Percentiles rank a stretch among this genome's conserved stretches.
phyloP scores from a whole-genome alignment of 2,797 vertebrate genomes.

The Acridotheres tristis region DNA sequence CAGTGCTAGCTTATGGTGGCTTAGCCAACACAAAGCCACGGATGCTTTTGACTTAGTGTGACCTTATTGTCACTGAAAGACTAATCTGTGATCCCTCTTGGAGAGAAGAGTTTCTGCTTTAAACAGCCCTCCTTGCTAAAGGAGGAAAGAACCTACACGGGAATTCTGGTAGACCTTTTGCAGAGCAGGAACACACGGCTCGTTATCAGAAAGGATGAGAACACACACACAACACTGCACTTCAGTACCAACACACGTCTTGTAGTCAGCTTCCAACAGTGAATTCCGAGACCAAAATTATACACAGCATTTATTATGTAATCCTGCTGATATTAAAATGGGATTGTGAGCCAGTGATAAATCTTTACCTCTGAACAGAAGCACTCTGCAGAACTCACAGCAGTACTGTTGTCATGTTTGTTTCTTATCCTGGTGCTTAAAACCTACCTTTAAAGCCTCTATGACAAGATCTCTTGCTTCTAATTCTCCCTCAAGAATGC shows the following conservation, averaged over 20 bases:
- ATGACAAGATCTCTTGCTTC: slow-evolving; percentile 98
- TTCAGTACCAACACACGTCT: neutral
- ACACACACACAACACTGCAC: accelerated
- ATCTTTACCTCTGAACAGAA: neutral
- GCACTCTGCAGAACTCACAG: neutral
- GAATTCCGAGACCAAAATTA: neutral
- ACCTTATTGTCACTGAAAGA: neutral
- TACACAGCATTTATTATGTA: neutral
- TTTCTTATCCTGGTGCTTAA: neutral
- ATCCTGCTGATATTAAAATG: neutral
- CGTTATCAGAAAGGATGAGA: neutral
- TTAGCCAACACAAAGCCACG: neutral
- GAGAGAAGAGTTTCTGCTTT: neutral
- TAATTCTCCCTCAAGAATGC: slow-evolving; percentile 95
- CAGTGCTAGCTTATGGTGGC: neutral
- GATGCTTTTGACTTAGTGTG: neutral
- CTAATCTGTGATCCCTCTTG: neutral
- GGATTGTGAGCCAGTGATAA: neutral
- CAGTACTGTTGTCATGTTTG: neutral
- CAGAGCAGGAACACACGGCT: neutral
- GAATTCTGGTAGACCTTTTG: neutral
- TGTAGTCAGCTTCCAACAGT: neutral
- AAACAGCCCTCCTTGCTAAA: neutral
- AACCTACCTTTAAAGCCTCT: slow-evolving; percentile 92
- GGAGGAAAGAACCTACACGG: neutral